These are phyloP conservation scores for Sinotaia quadrata DNA, from an alignment of 2,888 invertebrate genomes.

Conservation along the genomic window DNA sequence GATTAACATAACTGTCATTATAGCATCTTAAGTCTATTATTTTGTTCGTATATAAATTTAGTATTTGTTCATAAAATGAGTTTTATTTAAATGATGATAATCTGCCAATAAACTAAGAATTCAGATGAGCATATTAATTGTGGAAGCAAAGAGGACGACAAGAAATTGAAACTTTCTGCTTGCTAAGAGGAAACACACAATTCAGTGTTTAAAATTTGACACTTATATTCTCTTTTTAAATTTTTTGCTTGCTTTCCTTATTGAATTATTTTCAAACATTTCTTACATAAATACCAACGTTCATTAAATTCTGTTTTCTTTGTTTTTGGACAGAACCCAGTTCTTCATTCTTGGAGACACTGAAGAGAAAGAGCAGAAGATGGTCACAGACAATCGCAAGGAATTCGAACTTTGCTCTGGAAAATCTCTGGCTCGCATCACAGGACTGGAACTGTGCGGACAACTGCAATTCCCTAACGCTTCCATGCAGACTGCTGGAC, in stretches of 20 bases:
- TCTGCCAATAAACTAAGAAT: no score
- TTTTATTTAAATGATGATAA: no score
- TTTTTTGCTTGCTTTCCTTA: not conserved
- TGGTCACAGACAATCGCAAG: conserved; percentile 78
- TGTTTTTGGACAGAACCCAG: conserved; percentile 51
- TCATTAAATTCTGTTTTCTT: not conserved
- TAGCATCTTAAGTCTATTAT: no score
- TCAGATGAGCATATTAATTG: no score
- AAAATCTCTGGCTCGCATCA: conserved; percentile 78
- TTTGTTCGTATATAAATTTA: no score
- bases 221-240: not conserved
- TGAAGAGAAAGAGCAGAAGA: conserved; percentile 79
- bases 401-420: conserved; percentile 73
- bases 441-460: conserved; percentile 89
- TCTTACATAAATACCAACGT: not conserved
- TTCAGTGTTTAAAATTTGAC: not conserved
- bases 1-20: no score
- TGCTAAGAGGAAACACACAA: not conserved
- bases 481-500: conserved; percentile 76
- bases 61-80: no score
- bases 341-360: conserved; percentile 68
- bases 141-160: no score
- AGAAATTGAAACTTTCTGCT: no score
- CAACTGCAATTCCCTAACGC: conserved; percentile 79
- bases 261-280: not conserved